A percentile compares a stretch with the other conserved stretches of the same genome.
These are phyloP conservation scores for Hirudinaria manillensis DNA, from an alignment of 2,888 invertebrate species.

Conservation along the genomic window DNA sequence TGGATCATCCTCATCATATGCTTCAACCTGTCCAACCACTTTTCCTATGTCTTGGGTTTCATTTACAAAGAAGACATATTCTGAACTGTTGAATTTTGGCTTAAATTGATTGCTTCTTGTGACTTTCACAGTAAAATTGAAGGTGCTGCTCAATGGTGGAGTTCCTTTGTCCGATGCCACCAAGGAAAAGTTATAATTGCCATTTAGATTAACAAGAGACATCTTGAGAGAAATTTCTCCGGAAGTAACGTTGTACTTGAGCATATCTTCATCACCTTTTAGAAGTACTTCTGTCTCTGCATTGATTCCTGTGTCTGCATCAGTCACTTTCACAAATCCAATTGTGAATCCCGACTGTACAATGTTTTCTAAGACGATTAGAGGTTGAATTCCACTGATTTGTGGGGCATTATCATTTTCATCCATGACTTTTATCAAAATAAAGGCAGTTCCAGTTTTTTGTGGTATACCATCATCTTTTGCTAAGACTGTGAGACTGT, in stretches of 20 bases:
- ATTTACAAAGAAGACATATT: slow-evolving; percentile 15
- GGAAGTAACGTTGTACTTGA: background rate
- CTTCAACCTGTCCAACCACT: slow-evolving; percentile 18
- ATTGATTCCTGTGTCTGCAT: slow-evolving; percentile 28
- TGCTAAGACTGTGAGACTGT: slow-evolving; percentile 1
- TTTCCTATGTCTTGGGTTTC: slow-evolving; percentile 1
- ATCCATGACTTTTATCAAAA: slow-evolving; percentile 25
- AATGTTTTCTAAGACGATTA: slow-evolving; percentile 16
- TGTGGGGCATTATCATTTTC: slow-evolving; percentile 32
- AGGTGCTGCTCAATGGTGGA: slow-evolving; percentile 13
- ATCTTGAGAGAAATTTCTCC: slow-evolving; percentile 7
- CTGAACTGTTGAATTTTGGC: slow-evolving; percentile 18
- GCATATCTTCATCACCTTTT: slow-evolving; percentile 4
- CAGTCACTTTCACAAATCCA: slow-evolving; percentile 11
- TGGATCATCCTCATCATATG: slow-evolving; percentile 21
- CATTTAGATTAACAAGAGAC: slow-evolving; percentile 2
- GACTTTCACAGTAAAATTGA: slow-evolving; percentile 21
- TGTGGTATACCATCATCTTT: background rate
- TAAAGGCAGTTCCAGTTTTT: slow-evolving; percentile 25
- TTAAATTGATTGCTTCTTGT: slow-evolving; percentile 11
- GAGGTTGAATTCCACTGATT: slow-evolving; percentile 1
- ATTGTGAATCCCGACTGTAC: slow-evolving; percentile 14
- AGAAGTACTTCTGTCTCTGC: slow-evolving; percentile 20
- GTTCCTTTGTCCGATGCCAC: slow-evolving; percentile 27
- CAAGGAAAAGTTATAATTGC: slow-evolving; percentile 17